These are phyloP conservation scores for Paraescarpia echinospica DNA, from an alignment of 1,140 invertebrate species.

Conservation along the genomic window DNA sequence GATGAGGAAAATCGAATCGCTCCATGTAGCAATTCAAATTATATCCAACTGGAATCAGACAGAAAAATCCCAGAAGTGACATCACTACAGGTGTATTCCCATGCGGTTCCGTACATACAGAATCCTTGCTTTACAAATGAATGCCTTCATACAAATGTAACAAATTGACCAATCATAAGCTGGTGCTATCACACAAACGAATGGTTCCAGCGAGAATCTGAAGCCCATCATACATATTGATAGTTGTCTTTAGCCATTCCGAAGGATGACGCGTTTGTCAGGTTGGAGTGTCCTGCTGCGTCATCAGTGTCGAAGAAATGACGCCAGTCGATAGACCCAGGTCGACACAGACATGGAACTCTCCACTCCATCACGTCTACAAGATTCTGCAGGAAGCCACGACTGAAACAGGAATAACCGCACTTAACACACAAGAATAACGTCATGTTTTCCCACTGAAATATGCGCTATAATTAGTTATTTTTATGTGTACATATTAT, in stretches of 20 bases:
- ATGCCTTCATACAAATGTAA: background rate
- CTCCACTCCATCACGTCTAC: slow-evolving; percentile 57
- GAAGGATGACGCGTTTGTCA: slow-evolving; percentile 54
- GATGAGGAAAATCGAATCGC: too few species aligned
- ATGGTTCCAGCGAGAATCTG: background rate
- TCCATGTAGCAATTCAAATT: too few species aligned
- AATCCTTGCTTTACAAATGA: too few species aligned
- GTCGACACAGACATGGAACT: slow-evolving; percentile 79
- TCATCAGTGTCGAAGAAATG: slow-evolving; percentile 55
- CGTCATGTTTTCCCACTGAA: background rate
- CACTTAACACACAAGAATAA: background rate
- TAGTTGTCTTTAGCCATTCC: slow-evolving; percentile 67
- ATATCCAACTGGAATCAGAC: too few species aligned
- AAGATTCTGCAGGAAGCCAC: slow-evolving; percentile 78
- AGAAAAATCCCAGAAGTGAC: too few species aligned
- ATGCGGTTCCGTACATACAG: too few species aligned
- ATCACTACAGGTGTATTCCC: too few species aligned
- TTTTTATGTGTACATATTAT: background rate
- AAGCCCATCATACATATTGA: slow-evolving; percentile 67
- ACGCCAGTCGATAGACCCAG: slow-evolving; percentile 69
- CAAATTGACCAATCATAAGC: background rate
- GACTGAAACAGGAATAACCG: slow-evolving; percentile 51
- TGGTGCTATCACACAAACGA: background rate
- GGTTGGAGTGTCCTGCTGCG: slow-evolving; percentile 58
- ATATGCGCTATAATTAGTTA: background rate